A percentile compares a stretch with the other conserved stretches of the same genome.
phyloP scores from a whole-genome alignment of 2,797 vertebrate genomes.

The Tachyglossus aculeatus region DNA sequence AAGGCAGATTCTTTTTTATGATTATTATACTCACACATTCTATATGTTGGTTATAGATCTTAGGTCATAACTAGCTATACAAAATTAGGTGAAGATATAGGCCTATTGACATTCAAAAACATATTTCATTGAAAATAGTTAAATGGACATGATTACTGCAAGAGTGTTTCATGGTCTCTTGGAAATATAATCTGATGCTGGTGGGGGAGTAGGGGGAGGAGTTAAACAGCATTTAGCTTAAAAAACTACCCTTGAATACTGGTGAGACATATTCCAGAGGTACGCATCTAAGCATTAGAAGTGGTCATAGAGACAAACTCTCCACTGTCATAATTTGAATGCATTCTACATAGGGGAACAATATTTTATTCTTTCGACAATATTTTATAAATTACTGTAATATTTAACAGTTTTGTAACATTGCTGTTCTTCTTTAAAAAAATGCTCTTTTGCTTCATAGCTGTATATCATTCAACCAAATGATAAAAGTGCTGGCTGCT shows the following conservation, averaged over 20 bases:
- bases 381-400: conserved; percentile 51
- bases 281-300: neutral
- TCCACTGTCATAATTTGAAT: conserved; percentile 40
- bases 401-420: conserved; percentile 51
- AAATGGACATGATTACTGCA: too few relatives aligned
- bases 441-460: conserved; percentile 39
- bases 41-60: too few relatives aligned
- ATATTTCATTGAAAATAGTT: too few relatives aligned
- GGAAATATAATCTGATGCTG: too few relatives aligned
- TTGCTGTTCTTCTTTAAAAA: too few relatives aligned
- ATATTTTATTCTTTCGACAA: conserved; percentile 47
- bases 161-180: too few relatives aligned
- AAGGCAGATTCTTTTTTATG: too few relatives aligned
- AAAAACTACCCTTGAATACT: neutral
- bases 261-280: neutral
- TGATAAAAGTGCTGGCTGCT: conserved; percentile 27
- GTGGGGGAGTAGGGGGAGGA: too few relatives aligned
- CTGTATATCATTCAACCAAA: conserved; percentile 44
- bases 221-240: neutral
- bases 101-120: too few relatives aligned
- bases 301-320: conserved; percentile 20
- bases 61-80: too few relatives aligned
- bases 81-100: too few relatives aligned
- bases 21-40: too few relatives aligned
- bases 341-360: conserved; percentile 31